Base-by-base conservation (phyloP, 2,797 vertebrate species). In the Clarias pachynema region DNA sequence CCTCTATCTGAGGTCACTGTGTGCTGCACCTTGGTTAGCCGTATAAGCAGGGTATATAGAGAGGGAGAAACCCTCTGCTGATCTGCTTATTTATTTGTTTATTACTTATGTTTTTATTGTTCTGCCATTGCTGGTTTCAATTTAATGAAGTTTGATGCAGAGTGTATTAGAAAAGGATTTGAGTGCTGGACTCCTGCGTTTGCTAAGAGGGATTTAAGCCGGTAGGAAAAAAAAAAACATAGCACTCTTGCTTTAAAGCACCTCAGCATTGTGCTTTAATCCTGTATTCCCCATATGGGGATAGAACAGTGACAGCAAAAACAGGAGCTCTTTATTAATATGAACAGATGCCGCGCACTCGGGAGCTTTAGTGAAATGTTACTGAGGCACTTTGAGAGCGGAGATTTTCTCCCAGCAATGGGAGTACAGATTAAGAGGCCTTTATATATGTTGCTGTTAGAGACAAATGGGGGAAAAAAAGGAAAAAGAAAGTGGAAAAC, bases 101-200 rank as follows among this genome's bases (percentile, higher is more conserved):
- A 57, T 82, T 10, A 44, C 9, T 70, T 56, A 57, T 69, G 44
- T 62, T 65, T 72, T n/a, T 56, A 63, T 73, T 73, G 10, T 37
- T 3, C 81, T 60, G 37, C 56, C 24, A 12, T 69, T 65, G 34
- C 80, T 78, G 84, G 34, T 59, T 26, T 79, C 82, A 59, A 66
- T 82, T 87, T 87, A 87, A 87, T 86, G 84, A 73, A 26, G 59
- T 84, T 87, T 88, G 78, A 81, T 82, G 82, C 69, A 72, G 37
- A 73, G 77, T 65, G 84, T 81, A 79, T 80, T 85, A 87, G 81
- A 86, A 85, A 83, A 84, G 77, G 84, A 89, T 91, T 91, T 89
- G 73, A 87, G 81, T 70, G 75, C 81, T 91, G 90, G 87, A 91
- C 88, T 90, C 91, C 90, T 91, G 94, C 93, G 93, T 95, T 94